Evolutionary conservation across 2,888 invertebrate species (phyloP).

Genomic region (Falcaria lacertinaria): DNA sequence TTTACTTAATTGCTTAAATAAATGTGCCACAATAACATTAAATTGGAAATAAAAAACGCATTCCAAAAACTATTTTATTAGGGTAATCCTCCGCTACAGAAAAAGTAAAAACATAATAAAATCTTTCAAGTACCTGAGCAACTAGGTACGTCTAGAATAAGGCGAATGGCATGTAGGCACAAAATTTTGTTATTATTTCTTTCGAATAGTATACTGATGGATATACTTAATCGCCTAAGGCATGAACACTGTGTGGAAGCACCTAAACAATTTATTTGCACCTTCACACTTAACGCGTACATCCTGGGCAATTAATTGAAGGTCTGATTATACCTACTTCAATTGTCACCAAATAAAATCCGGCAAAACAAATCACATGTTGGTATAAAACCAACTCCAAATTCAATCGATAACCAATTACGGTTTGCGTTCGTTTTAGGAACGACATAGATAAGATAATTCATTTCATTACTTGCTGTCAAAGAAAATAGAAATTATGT

Average conservation of each 20-base stretch:
- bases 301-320: constrained; percentile 1
- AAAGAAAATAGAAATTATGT: constrained; percentile 12
- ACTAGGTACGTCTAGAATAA: too few relatives aligned
- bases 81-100: too few relatives aligned
- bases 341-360: background rate
- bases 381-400: background rate
- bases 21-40: too few relatives aligned
- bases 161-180: too few relatives aligned
- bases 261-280: background rate
- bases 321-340: background rate
- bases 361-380: background rate
- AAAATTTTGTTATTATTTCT: too few relatives aligned
- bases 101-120: too few relatives aligned
- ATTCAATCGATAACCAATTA: background rate
- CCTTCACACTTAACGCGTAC: background rate
- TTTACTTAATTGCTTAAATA: too few relatives aligned
- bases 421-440: background rate
- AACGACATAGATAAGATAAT: background rate
- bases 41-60: too few relatives aligned
- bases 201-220: too few relatives aligned
- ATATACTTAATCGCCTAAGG: background rate
- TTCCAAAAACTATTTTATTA: too few relatives aligned
- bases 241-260: background rate
- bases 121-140: too few relatives aligned
- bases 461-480: too few relatives aligned